Evolutionary conservation across 2,888 invertebrate species (phyloP).

Genomic region (Melanargia galathea): DNA sequence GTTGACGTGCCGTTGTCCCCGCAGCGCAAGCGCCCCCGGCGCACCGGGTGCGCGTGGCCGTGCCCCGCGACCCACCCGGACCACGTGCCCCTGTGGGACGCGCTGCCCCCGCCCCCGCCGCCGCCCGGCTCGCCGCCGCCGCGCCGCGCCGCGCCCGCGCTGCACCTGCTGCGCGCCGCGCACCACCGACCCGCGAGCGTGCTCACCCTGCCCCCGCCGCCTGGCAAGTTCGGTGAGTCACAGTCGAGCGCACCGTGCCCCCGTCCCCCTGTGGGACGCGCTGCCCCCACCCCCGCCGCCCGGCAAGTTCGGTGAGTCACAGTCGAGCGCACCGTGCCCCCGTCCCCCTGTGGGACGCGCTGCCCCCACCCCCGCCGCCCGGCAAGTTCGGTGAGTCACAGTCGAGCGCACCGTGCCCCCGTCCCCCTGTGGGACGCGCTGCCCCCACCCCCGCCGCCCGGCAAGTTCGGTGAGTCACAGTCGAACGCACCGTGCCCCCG

Average conservation of each 20-base stretch:
- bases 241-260: background rate
- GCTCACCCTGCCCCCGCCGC: slow-evolving; percentile 16
- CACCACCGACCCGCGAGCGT: slow-evolving; percentile 8
- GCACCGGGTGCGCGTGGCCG: slow-evolving; percentile 73
- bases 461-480: no score
- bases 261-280: background rate
- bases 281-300: no score
- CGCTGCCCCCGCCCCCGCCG: slow-evolving; percentile 75
- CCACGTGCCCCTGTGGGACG: slow-evolving; percentile 79
- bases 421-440: no score
- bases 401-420: no score
- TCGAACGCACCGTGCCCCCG: no score
- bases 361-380: no score
- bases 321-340: no score
- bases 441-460: no score
- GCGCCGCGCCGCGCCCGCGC: slow-evolving; percentile 33
- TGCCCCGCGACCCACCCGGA: slow-evolving; percentile 70
- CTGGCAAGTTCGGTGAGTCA: slow-evolving; percentile 49
- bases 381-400: no score
- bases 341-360: no score
- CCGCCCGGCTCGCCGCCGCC: slow-evolving; percentile 67
- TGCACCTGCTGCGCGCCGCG: slow-evolving; percentile 35
- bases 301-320: no score
- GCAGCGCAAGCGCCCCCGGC: slow-evolving; percentile 56
- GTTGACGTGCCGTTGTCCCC: background rate